Conservation (phyloP, 64 coral and sea anemone species). For the Actinia equina region DNA sequence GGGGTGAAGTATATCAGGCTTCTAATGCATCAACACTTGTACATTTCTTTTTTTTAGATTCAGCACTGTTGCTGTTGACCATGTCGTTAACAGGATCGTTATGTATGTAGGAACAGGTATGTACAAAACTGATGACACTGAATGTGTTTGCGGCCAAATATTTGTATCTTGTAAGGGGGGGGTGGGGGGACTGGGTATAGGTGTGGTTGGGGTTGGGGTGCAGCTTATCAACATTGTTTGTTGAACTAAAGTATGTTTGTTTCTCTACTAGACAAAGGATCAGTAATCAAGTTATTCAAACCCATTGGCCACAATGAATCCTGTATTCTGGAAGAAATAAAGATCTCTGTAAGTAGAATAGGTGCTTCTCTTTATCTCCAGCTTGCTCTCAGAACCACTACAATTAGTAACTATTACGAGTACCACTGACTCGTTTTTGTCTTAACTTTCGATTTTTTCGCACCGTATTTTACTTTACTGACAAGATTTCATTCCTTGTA, state of each 20-base stretch:
- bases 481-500: neutral
- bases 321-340: conserved; percentile 49
- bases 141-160: no score
- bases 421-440: neutral
- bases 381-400: neutral
- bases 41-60: conserved; percentile 9
- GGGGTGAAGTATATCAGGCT: no score
- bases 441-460: no score
- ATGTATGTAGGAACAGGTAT: conserved; percentile 44
- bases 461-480: neutral
- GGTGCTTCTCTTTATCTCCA: no score
- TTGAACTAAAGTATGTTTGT: neutral
- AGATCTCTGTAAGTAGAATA: conserved; percentile 35
- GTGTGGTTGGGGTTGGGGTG: neutral
- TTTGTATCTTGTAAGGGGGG: no score
- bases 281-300: conserved; percentile 52
- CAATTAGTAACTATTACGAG: neutral
- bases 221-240: neutral
- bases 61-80: conserved; percentile 23
- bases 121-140: neutral
- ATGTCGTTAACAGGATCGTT: conserved; percentile 3
- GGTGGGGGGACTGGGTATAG: no score
- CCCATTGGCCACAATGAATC: neutral
- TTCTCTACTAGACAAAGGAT: conserved; percentile 45
- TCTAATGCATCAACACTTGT: neutral